phyloP scores from a whole-genome alignment of 1,140 invertebrate genomes.

The Mycetomoellerius zeteki region DNA sequence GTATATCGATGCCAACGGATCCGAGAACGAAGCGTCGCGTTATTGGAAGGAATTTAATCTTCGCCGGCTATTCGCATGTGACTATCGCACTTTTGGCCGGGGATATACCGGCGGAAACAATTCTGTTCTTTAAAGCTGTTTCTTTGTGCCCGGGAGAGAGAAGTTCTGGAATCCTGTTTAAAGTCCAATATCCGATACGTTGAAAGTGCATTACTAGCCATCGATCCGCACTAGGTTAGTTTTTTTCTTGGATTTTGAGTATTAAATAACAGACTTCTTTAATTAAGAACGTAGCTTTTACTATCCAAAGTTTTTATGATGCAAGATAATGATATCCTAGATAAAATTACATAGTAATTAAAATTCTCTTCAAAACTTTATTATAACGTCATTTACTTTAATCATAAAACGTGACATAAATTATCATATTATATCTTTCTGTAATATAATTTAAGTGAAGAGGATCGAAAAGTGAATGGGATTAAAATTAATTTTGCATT shows the following conservation, averaged over 20 bases:
- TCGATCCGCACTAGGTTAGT: not conserved
- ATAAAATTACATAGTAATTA: not conserved
- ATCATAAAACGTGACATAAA: not conserved
- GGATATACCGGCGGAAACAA: slow-evolving; percentile 24
- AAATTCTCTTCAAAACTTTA: not conserved
- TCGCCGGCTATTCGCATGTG: slow-evolving; percentile 56
- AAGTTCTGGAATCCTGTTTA: not conserved
- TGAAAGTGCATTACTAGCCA: not conserved
- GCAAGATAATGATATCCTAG: not conserved
- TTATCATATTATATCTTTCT: not conserved
- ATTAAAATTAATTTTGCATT: slow-evolving; percentile 12
- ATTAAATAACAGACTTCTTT: not conserved
- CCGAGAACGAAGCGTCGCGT: slow-evolving; percentile 44
- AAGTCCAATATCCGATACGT: not conserved
- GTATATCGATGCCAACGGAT: slow-evolving; percentile 66
- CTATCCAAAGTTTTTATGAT: too few relatives aligned
- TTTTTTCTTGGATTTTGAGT: not conserved
- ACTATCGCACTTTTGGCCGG: slow-evolving; percentile 19
- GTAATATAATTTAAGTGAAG: not conserved
- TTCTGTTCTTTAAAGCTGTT: slow-evolving; percentile 43
- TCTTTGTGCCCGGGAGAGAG: not conserved
- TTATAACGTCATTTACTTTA: not conserved
- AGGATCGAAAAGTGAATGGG: not conserved
- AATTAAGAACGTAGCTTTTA: slow-evolving; percentile 6
- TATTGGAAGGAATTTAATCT: slow-evolving; percentile 75